Base-by-base conservation (phyloP, 2,888 invertebrate genomes). In the Drosophila quinaria region DNA sequence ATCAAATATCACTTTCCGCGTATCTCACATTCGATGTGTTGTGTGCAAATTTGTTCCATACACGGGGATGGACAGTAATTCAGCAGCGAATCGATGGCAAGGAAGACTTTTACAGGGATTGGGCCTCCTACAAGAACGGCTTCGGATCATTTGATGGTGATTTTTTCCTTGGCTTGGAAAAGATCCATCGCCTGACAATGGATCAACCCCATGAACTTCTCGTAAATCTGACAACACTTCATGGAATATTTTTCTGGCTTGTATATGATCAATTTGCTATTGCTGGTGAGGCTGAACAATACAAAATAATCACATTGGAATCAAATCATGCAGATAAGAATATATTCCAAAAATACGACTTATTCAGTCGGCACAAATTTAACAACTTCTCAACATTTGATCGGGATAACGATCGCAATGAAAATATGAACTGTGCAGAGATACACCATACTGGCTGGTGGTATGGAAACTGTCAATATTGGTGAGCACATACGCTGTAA, bases 31-130 rank as follows among this genome's bases (percentile, higher is more conserved):
- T 50, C 33, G 8, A 33, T 50, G 19, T 35, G 13, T 33, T 33
- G 0, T 50, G 50, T 6, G 50, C 33, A 17, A 19, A 8, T 33
- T 0, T 11, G 13, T 19, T 19, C 6, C 1, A 6, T 1, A 2
- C 8, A 1, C 29, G 29, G 29, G 50, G 50, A 50, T 50, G 50
- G 50, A 31, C 31, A 3, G 49, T 49, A 11, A 33, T 49, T 6
- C 49, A 33, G 13, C 31, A 33, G 17, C 17, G 31, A 8, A 13
- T 33, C 3, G 11, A 17, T 19, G 47, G 15, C n/a, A 50, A 13
- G 11, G 33, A 35, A 15, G 13, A 17, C 11, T 49, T 49, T 3
- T 0, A 15, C 17, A 49, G 17, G 6, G 6, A 19, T 33, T 49
- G 33, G 49, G 31, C 1, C 3, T 1, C 17, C 11, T 49, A 49